phyloP scores from a whole-genome alignment of 2,888 invertebrate species.

The Iphiclides podalirius region DNA sequence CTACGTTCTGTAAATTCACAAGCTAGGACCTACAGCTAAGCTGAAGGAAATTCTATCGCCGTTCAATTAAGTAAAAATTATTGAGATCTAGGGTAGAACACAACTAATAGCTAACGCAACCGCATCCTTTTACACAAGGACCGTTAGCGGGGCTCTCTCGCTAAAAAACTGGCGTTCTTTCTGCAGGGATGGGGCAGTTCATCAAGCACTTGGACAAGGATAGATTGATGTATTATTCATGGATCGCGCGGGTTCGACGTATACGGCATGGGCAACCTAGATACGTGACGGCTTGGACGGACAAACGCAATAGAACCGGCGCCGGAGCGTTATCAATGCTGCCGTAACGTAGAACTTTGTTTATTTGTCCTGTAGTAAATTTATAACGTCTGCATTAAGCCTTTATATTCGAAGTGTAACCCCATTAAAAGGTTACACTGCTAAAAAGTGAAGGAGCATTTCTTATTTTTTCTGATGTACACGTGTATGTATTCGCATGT shows the following conservation, averaged over 20 bases:
- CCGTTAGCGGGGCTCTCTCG: slow-evolving; percentile 16
- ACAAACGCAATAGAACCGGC: slow-evolving; percentile 6
- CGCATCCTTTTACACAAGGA: slow-evolving; percentile 3
- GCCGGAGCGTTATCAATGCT: slow-evolving; percentile 8
- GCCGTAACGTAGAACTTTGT: background rate
- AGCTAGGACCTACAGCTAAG: too few relatives aligned
- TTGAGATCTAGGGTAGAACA: background rate
- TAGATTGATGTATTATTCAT: slow-evolving; percentile 17
- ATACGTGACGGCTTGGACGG: slow-evolving; percentile 10
- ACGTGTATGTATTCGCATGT: too few relatives aligned
- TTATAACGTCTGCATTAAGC: too few relatives aligned
- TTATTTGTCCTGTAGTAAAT: too few relatives aligned
- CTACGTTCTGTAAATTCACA: too few relatives aligned
- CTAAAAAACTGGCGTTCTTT: slow-evolving; percentile 13
- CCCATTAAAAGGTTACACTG: background rate
- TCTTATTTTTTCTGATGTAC: too few relatives aligned
- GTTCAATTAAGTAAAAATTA: too few relatives aligned
- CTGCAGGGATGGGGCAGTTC: slow-evolving; percentile 13
- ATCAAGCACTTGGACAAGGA: slow-evolving; percentile 10
- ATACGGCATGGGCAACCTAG: slow-evolving; percentile 19
- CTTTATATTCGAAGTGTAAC: background rate
- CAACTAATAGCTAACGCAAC: background rate
- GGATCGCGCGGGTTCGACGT: slow-evolving; percentile 12
- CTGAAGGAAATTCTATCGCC: too few relatives aligned
- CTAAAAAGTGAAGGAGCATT: too few relatives aligned